Evolutionary conservation across 2,888 invertebrate species (phyloP).

Genomic region (Emesis russula): DNA sequence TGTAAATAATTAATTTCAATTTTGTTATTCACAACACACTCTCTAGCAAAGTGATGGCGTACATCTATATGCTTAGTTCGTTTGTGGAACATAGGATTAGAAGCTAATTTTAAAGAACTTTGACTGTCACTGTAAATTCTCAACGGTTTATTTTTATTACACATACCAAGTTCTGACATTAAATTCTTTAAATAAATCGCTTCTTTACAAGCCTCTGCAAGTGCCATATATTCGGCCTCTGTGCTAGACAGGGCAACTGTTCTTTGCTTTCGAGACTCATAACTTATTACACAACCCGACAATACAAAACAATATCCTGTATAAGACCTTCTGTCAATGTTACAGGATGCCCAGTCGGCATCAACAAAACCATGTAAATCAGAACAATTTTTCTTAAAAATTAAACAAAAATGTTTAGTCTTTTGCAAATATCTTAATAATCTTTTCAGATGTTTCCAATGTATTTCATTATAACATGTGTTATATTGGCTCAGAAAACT

Average conservation of each 20-base stretch:
- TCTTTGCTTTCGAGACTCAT: background rate
- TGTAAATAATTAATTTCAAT: background rate
- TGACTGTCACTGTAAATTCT: background rate
- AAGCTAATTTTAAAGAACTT: background rate
- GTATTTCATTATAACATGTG: slow-evolving; percentile 60
- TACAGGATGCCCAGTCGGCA: slow-evolving; percentile 63
- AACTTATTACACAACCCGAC: slow-evolving; percentile 77
- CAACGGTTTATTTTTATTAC: background rate
- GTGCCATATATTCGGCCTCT: background rate
- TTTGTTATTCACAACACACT: background rate
- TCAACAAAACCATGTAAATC: slow-evolving; percentile 48
- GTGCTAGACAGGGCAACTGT: slow-evolving; percentile 1
- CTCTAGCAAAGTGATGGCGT: background rate
- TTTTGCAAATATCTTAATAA: slow-evolving; percentile 56
- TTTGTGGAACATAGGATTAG: background rate
- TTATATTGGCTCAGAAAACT: slow-evolving; percentile 72
- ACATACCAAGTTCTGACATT: background rate
- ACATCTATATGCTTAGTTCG: background rate
- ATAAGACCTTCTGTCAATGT: slow-evolving; percentile 90
- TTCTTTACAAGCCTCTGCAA: background rate
- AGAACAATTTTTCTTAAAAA: slow-evolving; percentile 13
- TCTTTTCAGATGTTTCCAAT: slow-evolving; percentile 74
- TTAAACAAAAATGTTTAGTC: slow-evolving; percentile 51
- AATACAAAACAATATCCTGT: slow-evolving; percentile 87
- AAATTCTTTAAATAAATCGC: background rate